A percentile compares a stretch with the other conserved stretches of the same genome.
phyloP scores from a whole-genome alignment of 23 tunicate species.

The Diplosoma virens region DNA sequence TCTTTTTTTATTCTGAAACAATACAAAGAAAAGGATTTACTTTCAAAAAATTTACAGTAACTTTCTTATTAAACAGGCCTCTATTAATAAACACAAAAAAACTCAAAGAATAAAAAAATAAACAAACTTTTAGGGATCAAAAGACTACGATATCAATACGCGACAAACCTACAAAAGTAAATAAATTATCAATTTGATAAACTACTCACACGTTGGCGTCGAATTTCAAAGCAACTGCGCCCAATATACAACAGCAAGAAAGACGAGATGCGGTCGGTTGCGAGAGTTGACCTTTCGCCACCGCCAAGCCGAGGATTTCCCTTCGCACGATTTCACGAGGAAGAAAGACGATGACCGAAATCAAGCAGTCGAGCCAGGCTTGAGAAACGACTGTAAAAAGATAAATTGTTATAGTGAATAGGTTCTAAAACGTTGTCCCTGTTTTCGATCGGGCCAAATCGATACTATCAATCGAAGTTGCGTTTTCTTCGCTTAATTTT shows the following conservation, averaged over 20 bases:
- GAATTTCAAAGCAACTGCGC: slow-evolving; percentile 71
- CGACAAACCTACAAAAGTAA: no score
- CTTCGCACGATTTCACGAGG: slow-evolving; percentile 61
- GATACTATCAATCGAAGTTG: no score
- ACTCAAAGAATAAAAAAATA: no score
- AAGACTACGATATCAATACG: no score
- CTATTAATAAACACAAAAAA: no score
- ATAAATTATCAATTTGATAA: no score
- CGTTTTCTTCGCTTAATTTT: not conserved
- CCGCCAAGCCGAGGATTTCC: slow-evolving; percentile 69
- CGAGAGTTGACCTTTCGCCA: slow-evolving; percentile 80
- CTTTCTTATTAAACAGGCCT: no score
- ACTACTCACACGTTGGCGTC: slow-evolving; percentile 63
- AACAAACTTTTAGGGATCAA: no score
- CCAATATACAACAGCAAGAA: slow-evolving; percentile 66
- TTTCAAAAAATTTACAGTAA: no score
- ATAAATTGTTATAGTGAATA: not conserved
- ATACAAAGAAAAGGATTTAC: not conserved
- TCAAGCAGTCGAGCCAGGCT: slow-evolving; percentile 73
- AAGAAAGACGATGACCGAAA: slow-evolving; percentile 38
- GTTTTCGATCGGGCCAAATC: no score
- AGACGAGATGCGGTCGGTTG: slow-evolving; percentile 77
- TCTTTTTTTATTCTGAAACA: slow-evolving; percentile 78
- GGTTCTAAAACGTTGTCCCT: no score
- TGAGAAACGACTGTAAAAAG: slow-evolving; percentile 47